Base-by-base conservation (phyloP, 1,140 invertebrate species). In the Pseudobourletiella spinata region DNA sequence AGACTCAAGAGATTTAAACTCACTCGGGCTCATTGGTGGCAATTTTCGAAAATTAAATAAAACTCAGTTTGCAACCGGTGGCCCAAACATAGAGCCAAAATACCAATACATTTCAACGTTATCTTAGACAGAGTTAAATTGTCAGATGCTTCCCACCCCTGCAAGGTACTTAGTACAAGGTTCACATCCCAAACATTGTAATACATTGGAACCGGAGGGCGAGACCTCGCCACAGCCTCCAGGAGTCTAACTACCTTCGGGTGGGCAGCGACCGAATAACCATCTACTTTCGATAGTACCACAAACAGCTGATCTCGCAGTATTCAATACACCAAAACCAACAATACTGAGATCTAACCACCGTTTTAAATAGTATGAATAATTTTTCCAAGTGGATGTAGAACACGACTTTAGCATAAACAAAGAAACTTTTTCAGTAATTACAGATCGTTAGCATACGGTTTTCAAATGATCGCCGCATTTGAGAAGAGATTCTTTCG, bases 261-360 rank as follows among this genome's bases (percentile, higher is more conserved):
- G 35, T 59, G 57, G 11, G 25, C 4, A 6, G 44, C 57, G 16
- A 59, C n/a, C 18, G 18, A 14, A 1, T 32, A 0, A 32, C 30
- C 30, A 22, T 51, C 30, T 2, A 50, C n/a, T 20, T 14, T 20
- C 1, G 25, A 18, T 11, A 59, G 16, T 2, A 59, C 3, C 20
- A 48, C 28, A 16, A 46, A 59, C 26, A 59, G 35, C 57, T 20
- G 57, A 59, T 51, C 57, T 30, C 0, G 57, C 57, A 16, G 57
- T 50, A 51, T 59, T 59, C 29, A 59, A 1, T 1, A 15, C n/a
- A 25, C 22, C 32, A 51, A 50, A 59, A 0, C 57, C 44, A n/a
- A 18, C 15, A 29, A 28, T 30, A 20, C 18, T 22, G 29, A 22
- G 26, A 22, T 39, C 24, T 16, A 25, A 2, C 46, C 46, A 48